Evolutionary conservation across 2,797 vertebrate species (phyloP).

Genomic region (Urocyon cinereoargenteus): DNA sequence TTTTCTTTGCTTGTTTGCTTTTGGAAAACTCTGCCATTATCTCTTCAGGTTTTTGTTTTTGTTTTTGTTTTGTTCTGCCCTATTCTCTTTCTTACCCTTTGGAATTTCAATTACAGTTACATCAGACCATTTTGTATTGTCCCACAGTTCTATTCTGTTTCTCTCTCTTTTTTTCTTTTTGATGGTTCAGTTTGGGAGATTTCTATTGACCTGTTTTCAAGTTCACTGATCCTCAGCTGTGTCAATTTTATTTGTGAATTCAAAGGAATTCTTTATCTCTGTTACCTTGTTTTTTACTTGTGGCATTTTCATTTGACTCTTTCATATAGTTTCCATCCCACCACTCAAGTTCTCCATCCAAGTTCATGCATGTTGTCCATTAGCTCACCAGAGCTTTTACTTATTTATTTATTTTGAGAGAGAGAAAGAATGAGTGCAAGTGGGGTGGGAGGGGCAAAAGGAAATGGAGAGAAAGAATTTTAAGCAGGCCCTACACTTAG

Average conservation of each 20-base stretch:
- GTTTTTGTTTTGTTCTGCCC: background rate
- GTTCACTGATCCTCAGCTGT: background rate
- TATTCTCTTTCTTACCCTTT: background rate
- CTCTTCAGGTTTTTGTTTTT: background rate
- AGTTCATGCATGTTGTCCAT: background rate
- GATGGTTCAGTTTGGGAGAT: background rate
- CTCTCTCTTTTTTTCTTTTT: background rate
- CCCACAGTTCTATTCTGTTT: background rate
- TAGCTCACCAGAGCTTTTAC: background rate
- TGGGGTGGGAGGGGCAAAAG: background rate
- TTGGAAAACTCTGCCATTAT: background rate
- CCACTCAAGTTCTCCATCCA: background rate
- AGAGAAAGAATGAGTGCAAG: background rate
- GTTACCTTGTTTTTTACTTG: background rate
- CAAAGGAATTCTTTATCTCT: background rate
- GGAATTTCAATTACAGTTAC: background rate
- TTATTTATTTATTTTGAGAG: background rate
- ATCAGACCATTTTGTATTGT: background rate
- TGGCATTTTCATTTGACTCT: background rate
- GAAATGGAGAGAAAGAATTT: too few relatives aligned
- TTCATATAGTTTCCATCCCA: background rate
- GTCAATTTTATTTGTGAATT: background rate
- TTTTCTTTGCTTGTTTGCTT: background rate
- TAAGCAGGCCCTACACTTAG: too few relatives aligned
- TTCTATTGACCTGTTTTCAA: conserved; percentile 27